phyloP scores from a whole-genome alignment of 2,797 vertebrate genomes.

The Hippoglossus hippoglossus region DNA sequence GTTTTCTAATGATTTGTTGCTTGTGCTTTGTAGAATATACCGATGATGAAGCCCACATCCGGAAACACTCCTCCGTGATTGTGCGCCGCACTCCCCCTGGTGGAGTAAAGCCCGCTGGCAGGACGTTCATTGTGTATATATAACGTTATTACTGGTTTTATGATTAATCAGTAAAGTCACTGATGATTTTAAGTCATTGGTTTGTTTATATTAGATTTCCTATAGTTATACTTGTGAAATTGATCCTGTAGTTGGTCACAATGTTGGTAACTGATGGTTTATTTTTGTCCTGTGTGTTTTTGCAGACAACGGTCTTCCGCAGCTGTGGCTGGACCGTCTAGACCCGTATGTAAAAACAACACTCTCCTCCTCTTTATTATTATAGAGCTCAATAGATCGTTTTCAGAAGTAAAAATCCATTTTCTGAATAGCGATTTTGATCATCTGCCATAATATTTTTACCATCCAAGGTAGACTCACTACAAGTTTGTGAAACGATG shows the following conservation, averaged over 20 bases:
- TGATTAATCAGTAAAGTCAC: rapidly evolving
- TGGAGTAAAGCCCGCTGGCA: constrained; percentile 95
- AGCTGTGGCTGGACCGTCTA: constrained; percentile 96
- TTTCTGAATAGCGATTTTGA: too few species aligned
- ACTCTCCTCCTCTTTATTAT: constrained; percentile 49
- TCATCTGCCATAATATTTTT: too few species aligned
- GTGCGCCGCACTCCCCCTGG: constrained; percentile 95
- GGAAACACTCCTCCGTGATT: constrained; percentile 96
- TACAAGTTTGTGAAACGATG: too few species aligned
- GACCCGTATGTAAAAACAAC: constrained; percentile 98
- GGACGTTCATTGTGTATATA: constrained; percentile 97
- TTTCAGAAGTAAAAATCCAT: too few species aligned
- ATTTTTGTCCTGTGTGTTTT: constrained; percentile 59
- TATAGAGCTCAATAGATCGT: too few species aligned
- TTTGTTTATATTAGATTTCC: neutral
- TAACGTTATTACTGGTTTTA: neutral
- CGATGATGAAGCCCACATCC: constrained; percentile 92
- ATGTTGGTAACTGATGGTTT: constrained; percentile 18
- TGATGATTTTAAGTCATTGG: neutral
- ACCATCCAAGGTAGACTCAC: too few species aligned
- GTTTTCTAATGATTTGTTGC: neutral
- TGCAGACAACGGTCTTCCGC: constrained; percentile 95
- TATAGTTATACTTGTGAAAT: neutral
- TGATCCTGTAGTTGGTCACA: neutral
- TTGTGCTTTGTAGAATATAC: constrained; percentile 88